Conservation (phyloP, 2,797 vertebrate genomes). For the Cossypha dichroa region DNA sequence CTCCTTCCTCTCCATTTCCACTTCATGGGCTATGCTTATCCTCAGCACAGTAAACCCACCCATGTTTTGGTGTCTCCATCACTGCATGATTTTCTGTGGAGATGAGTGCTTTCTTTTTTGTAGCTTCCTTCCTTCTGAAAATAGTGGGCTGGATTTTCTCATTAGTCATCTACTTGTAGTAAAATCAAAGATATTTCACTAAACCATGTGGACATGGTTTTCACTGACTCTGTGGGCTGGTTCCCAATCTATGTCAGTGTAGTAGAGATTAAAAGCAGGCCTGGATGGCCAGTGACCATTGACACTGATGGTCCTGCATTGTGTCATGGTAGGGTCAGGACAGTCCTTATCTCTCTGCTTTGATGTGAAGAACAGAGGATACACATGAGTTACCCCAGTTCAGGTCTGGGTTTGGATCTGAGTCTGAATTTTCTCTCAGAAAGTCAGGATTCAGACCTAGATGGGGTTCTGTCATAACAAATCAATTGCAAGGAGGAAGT, state of each 20-base stretch:
- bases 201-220: not conserved
- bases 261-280: conserved; percentile 2
- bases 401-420: not conserved
- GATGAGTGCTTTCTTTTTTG: not conserved
- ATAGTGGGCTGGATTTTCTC: not conserved
- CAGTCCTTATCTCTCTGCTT: conserved; percentile 26
- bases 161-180: not conserved
- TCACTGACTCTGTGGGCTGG: not conserved
- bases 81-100: not conserved
- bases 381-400: not conserved
- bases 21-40: not conserved
- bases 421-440: not conserved
- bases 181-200: not conserved
- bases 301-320: not conserved
- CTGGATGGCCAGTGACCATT: not conserved
- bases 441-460: not conserved
- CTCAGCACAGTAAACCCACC: not conserved
- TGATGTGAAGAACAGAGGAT: not conserved
- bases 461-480: not conserved
- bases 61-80: not conserved
- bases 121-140: not conserved
- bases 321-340: not conserved
- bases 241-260: not conserved
- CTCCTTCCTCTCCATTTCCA: not conserved
- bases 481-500: not conserved